Conservation (phyloP, 2,113 vertebrate genomes). For the Odontophorus gujanensis region DNA sequence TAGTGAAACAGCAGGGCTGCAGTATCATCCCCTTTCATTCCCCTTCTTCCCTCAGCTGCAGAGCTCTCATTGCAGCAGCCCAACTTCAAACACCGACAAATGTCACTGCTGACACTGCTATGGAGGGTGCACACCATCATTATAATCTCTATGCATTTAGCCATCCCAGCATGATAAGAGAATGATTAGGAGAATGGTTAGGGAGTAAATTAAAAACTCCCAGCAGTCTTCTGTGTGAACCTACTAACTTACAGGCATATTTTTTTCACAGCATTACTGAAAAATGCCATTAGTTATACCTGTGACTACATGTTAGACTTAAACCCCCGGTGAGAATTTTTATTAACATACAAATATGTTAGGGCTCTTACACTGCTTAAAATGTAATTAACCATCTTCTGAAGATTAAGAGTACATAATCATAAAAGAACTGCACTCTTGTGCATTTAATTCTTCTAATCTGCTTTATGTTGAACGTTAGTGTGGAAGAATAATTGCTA, state of each 20-base stretch:
- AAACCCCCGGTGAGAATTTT: constrained; percentile 72
- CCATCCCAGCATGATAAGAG: constrained; percentile 53
- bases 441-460: constrained; percentile 67
- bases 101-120: constrained; percentile 41
- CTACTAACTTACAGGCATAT: constrained; percentile 51
- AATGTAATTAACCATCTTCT: constrained; percentile 75
- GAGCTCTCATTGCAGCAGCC: constrained; percentile 17
- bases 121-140: constrained; percentile 32
- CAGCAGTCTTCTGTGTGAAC: constrained; percentile 61
- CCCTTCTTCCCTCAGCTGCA: not conserved
- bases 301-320: constrained; percentile 65
- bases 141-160: constrained; percentile 60
- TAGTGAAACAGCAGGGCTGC: not conserved
- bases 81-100: constrained; percentile 16
- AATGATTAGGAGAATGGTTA: constrained; percentile 66
- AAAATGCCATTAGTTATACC: constrained; percentile 67
- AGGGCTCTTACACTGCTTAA: constrained; percentile 65
- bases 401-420: constrained; percentile 69
- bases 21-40: not conserved
- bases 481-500: constrained; percentile 21
- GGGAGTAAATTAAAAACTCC: constrained; percentile 74
- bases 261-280: constrained; percentile 45
- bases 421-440: constrained; percentile 59
- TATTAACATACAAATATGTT: constrained; percentile 74
- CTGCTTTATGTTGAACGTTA: constrained; percentile 56